Evolutionary conservation across 2,797 vertebrate genomes (phyloP).

Genomic region (Enteromius thamalakanensis): DNA sequence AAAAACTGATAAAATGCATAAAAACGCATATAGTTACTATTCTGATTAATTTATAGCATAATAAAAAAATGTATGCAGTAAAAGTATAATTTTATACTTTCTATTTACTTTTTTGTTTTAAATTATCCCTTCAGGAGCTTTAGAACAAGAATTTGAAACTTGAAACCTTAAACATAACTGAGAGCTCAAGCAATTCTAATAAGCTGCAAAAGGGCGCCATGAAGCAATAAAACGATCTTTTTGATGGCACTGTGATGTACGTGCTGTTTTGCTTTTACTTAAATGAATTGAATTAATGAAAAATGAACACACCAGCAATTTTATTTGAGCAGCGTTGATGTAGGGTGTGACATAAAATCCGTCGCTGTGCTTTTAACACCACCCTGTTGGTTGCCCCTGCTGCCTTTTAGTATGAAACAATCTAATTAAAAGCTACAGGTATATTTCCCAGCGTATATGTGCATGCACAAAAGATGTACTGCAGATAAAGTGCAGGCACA

Average conservation of each 20-base stretch:
- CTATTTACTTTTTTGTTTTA: background rate
- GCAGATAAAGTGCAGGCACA: background rate
- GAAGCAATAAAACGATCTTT: background rate
- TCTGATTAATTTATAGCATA: background rate
- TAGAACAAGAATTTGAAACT: background rate
- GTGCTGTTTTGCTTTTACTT: background rate
- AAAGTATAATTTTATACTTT: background rate
- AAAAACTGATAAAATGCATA: background rate
- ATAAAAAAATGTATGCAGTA: background rate
- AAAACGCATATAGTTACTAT: background rate
- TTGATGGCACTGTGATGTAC: background rate
- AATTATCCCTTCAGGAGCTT: background rate
- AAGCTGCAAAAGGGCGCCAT: background rate
- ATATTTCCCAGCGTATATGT: background rate
- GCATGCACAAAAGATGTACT: background rate
- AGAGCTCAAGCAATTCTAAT: background rate
- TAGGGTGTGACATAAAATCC: background rate
- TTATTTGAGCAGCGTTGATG: background rate
- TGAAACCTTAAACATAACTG: background rate
- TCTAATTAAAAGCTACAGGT: conserved; percentile 3
- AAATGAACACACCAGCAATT: background rate
- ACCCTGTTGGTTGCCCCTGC: background rate
- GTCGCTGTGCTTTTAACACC: background rate
- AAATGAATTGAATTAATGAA: background rate
- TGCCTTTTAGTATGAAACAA: conserved; percentile 2